These are phyloP conservation scores for Nesoenas mayeri DNA, from an alignment of 2,113 vertebrate species.

Conservation along the genomic window DNA sequence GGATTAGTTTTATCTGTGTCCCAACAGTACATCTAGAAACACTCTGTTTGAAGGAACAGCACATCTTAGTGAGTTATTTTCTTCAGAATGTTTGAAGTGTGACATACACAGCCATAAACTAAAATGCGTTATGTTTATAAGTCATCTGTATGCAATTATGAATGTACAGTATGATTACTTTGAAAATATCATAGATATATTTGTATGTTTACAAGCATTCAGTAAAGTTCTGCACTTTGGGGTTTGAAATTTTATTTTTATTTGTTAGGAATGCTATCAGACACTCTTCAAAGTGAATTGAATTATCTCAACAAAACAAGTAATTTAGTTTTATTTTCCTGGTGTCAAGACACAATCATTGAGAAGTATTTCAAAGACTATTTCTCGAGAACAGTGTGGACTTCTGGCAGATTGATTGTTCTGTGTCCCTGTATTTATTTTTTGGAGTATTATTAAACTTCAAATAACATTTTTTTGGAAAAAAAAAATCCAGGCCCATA, in stretches of 20 bases:
- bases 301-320: neutral
- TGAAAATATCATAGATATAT: neutral
- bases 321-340: neutral
- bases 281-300: neutral
- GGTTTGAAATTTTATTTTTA: neutral
- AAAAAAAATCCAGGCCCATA: too few species aligned
- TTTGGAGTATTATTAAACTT: neutral
- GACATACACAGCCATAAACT: neutral
- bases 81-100: neutral
- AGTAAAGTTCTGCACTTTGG: slow-evolving; percentile 11
- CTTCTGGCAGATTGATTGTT: neutral
- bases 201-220: neutral
- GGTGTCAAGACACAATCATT: neutral
- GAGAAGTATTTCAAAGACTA: neutral
- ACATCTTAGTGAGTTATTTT: neutral
- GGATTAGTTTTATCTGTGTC: neutral
- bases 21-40: neutral
- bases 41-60: neutral
- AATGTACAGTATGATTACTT: neutral
- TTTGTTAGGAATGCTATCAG: neutral
- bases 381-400: neutral
- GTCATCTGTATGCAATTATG: neutral
- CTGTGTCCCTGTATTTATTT: neutral
- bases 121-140: neutral
- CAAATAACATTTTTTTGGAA: neutral